Conservation (phyloP, 2,888 invertebrate genomes). For the Physocephala rufipes region DNA sequence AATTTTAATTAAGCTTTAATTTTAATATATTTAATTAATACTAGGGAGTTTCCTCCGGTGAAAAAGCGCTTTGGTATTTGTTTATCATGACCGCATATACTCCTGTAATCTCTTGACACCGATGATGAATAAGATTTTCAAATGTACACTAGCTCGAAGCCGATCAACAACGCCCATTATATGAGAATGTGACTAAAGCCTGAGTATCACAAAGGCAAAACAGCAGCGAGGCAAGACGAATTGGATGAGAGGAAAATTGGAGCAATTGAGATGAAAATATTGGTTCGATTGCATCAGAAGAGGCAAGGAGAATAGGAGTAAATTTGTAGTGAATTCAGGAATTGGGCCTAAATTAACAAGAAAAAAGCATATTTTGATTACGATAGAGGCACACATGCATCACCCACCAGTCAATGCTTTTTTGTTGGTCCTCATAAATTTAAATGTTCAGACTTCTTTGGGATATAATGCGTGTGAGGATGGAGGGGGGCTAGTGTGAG, state of each 20-base stretch:
- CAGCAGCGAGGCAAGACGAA: background rate
- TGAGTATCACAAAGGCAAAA: background rate
- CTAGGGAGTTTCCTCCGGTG: too few species aligned
- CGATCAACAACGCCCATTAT: background rate
- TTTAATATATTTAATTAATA: too few species aligned
- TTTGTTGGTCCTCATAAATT: background rate
- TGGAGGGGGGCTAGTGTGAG: background rate
- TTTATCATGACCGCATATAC: too few species aligned
- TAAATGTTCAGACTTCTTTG: background rate
- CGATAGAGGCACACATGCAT: conserved; percentile 33
- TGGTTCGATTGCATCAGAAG: too few species aligned
- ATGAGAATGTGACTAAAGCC: too few species aligned
- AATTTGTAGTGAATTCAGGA: conserved; percentile 5
- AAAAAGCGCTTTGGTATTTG: too few species aligned
- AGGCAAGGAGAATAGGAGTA: too few species aligned
- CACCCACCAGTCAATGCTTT: conserved; percentile 20
- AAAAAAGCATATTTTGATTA: conserved; percentile 28
- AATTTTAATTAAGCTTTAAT: too few species aligned
- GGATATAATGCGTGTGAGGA: background rate
- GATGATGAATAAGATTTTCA: background rate
- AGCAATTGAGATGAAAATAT: background rate
- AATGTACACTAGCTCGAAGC: background rate
- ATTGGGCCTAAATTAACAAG: conserved; percentile 28
- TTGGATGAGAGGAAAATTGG: background rate
- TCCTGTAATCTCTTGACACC: too few species aligned